Percentiles rank a stretch among this genome's conserved stretches.
Evolutionary conservation across 1,140 invertebrate genomes (phyloP).

Genomic region (Ostrea edulis): DNA sequence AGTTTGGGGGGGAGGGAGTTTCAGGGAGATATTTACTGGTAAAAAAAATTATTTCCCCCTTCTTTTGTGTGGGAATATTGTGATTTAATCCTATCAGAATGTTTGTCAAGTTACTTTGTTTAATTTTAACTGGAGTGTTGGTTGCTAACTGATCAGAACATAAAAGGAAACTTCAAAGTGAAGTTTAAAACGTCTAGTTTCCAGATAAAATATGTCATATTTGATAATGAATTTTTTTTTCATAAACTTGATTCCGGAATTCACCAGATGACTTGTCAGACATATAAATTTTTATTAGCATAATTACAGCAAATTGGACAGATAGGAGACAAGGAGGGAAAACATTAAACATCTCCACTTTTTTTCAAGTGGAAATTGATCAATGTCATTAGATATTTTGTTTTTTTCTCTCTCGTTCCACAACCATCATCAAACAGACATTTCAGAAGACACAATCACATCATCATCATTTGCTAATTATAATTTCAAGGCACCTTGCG

Average conservation of each 20-base stretch:
- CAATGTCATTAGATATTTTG: slow-evolving; percentile 33
- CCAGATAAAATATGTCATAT: slow-evolving; percentile 35
- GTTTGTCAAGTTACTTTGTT: slow-evolving; percentile 13
- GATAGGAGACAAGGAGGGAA: slow-evolving; percentile 31
- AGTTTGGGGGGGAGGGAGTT: neutral
- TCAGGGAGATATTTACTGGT: neutral
- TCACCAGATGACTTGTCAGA: slow-evolving; percentile 33
- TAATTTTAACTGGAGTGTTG: slow-evolving; percentile 10
- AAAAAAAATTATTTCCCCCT: neutral
- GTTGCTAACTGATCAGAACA: slow-evolving; percentile 18
- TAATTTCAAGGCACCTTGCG: slow-evolving; percentile 36
- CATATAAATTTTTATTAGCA: slow-evolving; percentile 39
- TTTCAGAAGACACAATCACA: slow-evolving; percentile 38
- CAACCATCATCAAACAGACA: slow-evolving; percentile 30
- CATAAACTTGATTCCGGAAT: slow-evolving; percentile 36
- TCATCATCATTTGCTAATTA: slow-evolving; percentile 30
- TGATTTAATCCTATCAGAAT: slow-evolving; percentile 30
- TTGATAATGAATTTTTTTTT: slow-evolving; percentile 38
- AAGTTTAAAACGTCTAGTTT: slow-evolving; percentile 21
- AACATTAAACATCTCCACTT: slow-evolving; percentile 31
- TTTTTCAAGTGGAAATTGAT: slow-evolving; percentile 26
- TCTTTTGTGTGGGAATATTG: neutral
- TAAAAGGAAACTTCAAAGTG: slow-evolving; percentile 24
- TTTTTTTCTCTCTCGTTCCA: slow-evolving; percentile 32
- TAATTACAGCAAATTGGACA: slow-evolving; percentile 37